These are phyloP conservation scores for Gibbula magus DNA, from an alignment of 2,888 invertebrate species.

Conservation along the genomic window DNA sequence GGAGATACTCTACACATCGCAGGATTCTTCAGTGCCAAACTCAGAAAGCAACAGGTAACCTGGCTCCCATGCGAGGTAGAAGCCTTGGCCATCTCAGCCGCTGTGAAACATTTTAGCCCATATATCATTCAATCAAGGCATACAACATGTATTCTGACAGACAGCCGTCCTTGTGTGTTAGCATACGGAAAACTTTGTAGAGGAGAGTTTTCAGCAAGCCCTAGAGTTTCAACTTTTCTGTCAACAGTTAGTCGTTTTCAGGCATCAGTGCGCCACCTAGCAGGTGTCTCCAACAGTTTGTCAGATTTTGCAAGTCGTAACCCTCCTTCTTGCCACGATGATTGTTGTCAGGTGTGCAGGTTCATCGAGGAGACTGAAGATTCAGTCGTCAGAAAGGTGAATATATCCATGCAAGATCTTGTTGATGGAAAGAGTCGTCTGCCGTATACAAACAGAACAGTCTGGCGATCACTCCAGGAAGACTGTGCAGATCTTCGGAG, in stretches of 20 bases:
- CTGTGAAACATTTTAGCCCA: constrained; percentile 47
- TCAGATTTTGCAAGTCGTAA: constrained; percentile 47
- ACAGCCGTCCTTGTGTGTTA: constrained; percentile 52
- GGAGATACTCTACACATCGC: constrained; percentile 35
- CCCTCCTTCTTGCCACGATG: constrained; percentile 38
- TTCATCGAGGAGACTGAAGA: no score
- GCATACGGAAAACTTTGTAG: no score
- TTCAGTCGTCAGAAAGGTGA: no score
- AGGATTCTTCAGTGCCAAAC: constrained; percentile 52
- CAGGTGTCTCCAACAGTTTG: constrained; percentile 37
- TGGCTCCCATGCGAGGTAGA: constrained; percentile 54
- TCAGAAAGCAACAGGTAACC: constrained; percentile 47
- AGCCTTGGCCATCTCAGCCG: constrained; percentile 44
- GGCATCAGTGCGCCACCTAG: no score
- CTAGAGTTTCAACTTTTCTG: no score
- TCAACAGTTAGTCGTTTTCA: no score
- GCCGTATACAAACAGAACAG: no score
- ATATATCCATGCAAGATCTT: no score
- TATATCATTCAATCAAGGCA: constrained; percentile 36
- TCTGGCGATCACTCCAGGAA: constrained; percentile 48
- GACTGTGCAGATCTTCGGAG: constrained; percentile 47
- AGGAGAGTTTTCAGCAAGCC: no score
- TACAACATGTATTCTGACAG: constrained; percentile 40
- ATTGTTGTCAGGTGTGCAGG: no score
- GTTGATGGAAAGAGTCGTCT: no score